Base-by-base conservation (phyloP, 1,140 invertebrate genomes). In the Zaprionus davidi region DNA sequence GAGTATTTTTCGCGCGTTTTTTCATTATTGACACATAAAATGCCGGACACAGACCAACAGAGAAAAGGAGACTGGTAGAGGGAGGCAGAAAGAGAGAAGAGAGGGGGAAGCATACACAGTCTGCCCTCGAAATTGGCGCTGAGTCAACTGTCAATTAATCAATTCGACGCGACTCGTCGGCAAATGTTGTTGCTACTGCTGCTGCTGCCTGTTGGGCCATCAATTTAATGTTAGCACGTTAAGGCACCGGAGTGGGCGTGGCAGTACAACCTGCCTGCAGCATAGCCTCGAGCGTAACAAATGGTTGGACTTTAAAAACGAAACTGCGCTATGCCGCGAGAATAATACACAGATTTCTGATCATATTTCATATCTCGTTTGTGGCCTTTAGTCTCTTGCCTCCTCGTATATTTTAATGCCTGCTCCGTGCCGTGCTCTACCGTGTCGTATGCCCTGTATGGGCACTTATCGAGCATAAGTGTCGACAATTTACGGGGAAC, bases 71-170 rank as follows among this genome's bases (percentile, higher is more conserved):
- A 7, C 5, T 28, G 5, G 5, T 4, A 55, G 7, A 58, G 6
- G 2, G 9, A 2, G 7, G 1, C 11, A 36, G n/a, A 36, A 7
- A 34, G 0, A 11, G 2, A 22, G 31, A 9, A 11, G 0, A 13
- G 6, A 22, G 11, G 15, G 9, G 11, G 2, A 13, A 17, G 22
- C 17, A 20, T 5, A 22, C 17, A 20, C 17, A 51, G 46, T 46
- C n/a, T 46, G n/a, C 41, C 38, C 60, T 59, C 22, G 31, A 70
- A 68, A 81, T 49, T 70, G 67, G n/a, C 65, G 84, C 81, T 88
- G 81, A 87, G 69, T 87, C 78, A 84, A 84, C 81, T 81, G 85
- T 76, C 84, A 90, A 87, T 87, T 87, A 87, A 87, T 87, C 84
- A 87, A 88, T 87, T 81, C 46, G 69, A 51, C 20, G 20, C 46